Evolutionary conservation across 2,113 vertebrate species (phyloP).

Genomic region (Mesitornis unicolor): DNA sequence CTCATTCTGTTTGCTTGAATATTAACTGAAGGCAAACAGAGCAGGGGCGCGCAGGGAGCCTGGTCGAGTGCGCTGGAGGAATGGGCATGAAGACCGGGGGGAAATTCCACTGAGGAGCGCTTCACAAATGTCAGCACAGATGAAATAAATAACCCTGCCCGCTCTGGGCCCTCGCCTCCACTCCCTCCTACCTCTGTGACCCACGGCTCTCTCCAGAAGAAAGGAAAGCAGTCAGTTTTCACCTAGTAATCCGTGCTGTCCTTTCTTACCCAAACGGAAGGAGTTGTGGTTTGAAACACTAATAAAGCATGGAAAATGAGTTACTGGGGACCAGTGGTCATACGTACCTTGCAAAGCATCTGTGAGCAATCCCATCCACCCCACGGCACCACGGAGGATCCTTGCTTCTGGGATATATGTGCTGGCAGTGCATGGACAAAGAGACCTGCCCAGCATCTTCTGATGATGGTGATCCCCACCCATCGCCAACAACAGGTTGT

Average conservation of each 20-base stretch:
- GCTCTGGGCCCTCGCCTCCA: fast-evolving
- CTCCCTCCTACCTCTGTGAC: neutral
- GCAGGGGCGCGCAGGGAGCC: neutral
- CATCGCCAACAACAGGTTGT: neutral
- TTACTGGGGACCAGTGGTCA: neutral
- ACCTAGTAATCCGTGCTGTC: neutral
- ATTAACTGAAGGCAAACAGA: conserved; percentile 48
- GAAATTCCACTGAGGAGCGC: neutral
- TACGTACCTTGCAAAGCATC: neutral
- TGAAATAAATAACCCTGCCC: neutral
- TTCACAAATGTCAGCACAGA: conserved; percentile 17
- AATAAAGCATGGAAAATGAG: neutral
- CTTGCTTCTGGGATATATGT: fast-evolving
- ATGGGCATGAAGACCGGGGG: neutral
- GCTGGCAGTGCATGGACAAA: neutral
- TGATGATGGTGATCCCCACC: neutral
- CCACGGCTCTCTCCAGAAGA: fast-evolving
- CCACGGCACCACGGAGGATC: fast-evolving
- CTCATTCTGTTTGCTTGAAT: conserved; percentile 39
- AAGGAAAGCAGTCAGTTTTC: neutral
- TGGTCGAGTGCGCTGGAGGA: neutral
- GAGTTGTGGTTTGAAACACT: neutral
- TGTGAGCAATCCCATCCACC: fast-evolving
- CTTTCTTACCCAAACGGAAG: neutral
- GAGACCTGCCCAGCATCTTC: fast-evolving